Evolutionary conservation across 2,113 vertebrate genomes (phyloP).

Genomic region (Chrysemys picta): DNA sequence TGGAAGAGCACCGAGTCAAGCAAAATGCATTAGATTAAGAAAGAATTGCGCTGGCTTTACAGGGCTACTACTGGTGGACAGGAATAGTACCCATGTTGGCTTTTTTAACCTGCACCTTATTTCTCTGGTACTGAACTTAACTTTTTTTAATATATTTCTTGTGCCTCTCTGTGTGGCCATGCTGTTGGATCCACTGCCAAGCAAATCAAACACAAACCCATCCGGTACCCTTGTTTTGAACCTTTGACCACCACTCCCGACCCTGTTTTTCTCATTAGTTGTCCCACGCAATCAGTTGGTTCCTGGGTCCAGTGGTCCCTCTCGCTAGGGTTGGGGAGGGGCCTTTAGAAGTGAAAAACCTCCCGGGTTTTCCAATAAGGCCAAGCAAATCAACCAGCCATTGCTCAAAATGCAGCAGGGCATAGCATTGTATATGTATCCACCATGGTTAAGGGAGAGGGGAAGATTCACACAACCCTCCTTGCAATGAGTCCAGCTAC

Average conservation of each 20-base stretch:
- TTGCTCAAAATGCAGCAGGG: background rate
- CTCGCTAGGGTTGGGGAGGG: no score
- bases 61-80: background rate
- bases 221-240: no score
- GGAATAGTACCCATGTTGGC: accelerated
- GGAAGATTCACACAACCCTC: background rate
- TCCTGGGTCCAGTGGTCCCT: no score
- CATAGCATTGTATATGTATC: background rate
- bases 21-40: background rate
- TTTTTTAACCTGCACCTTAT: background rate
- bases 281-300: no score
- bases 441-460: background rate
- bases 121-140: background rate
- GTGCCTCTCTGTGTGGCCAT: background rate
- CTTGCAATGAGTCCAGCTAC: background rate
- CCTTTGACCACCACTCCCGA: no score
- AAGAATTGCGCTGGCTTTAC: background rate
- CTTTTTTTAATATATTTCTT: background rate
- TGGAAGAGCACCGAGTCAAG: background rate
- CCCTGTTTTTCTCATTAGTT: no score
- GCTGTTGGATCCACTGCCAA: constrained; percentile 1
- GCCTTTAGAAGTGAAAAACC: no score
- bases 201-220: background rate
- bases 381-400: background rate
- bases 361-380: background rate